These are phyloP conservation scores for Vireo griseus DNA, from an alignment of 2,797 vertebrate species.

Conservation along the genomic window DNA sequence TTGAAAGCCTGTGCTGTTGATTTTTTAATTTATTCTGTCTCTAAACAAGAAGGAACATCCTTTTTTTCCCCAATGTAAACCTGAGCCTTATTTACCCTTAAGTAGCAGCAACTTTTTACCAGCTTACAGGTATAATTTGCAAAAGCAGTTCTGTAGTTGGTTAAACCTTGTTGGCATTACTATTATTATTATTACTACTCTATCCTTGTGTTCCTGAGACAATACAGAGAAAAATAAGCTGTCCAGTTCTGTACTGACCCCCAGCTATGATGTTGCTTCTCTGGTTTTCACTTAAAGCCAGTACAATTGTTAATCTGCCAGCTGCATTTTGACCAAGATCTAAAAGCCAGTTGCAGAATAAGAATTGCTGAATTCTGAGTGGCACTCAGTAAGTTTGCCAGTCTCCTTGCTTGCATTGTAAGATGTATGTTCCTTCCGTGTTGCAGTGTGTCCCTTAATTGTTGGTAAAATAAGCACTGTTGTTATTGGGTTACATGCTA, in stretches of 20 bases:
- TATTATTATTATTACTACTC: not conserved
- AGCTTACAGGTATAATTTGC: not conserved
- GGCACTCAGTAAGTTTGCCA: not conserved
- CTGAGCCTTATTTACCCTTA: not conserved
- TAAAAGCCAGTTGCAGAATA: not conserved
- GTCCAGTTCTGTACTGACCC: not conserved
- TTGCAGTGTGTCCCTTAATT: not conserved
- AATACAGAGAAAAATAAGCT: not conserved
- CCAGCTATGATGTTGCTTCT: not conserved
- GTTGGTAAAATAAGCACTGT: not conserved
- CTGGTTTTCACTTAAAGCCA: not conserved
- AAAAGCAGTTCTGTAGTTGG: not conserved
- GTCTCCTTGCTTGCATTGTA: not conserved
- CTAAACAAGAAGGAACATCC: not conserved
- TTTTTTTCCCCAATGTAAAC: not conserved
- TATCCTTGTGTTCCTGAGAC: not conserved
- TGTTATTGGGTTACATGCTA: not conserved
- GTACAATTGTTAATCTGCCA: not conserved
- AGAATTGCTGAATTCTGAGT: not conserved
- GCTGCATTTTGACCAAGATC: not conserved
- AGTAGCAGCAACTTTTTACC: not conserved
- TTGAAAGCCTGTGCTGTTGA: not conserved
- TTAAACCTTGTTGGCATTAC: not conserved
- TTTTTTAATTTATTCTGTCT: not conserved
- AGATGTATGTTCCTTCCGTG: not conserved